Base-by-base conservation (phyloP, 2,797 vertebrate genomes). In the Anas bernieri region DNA sequence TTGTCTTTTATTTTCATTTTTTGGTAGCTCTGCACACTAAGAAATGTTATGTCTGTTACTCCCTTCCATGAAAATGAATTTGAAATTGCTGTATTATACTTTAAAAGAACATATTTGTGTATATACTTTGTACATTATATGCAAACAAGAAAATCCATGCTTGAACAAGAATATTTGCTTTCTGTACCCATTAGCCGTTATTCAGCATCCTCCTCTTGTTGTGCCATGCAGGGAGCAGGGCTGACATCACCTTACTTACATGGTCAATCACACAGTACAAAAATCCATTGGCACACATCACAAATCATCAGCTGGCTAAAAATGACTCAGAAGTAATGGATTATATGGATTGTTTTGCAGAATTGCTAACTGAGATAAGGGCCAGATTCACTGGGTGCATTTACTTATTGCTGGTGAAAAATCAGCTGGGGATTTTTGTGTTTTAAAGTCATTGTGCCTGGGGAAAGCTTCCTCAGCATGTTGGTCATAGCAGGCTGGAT, bases 321-420 rank as follows among this genome's bases (percentile, higher is more conserved):
- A 88, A 39, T 86, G 8, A 61, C 43, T 69, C 77, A 63, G 55
- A 83, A 86, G 30, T 54, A 84, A 90, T 76, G 39, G 74, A 54
- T 88, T 93, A 43, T 66, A 76, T 75, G 41, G 63, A 59, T 92
- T 82, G 25, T 16, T 73, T 90, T 12, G 22, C 74, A 63, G 86
- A 84, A 79, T 20, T 17, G 11, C 62, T 37, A 62, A 41, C 73
- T 21, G 43, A 92, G 62, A 35, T 20, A 59, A 76, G 31, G 30
- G 7, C 7, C 30, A 70, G 37, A 82, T 76, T 93, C 23, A 30
- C 76, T 70, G 75, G 20, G 43, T 93, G 52, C 20, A 41, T 70
- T 70, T 79, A 70, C 48, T 37, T 79, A 74, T 26, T 67, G 67
- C 23, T 39, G 26, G 37, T 70, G 39, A 88, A 88, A 85, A 70